Conservation (phyloP, 2,888 invertebrate genomes). For the Temnothorax unifasciatus region DNA sequence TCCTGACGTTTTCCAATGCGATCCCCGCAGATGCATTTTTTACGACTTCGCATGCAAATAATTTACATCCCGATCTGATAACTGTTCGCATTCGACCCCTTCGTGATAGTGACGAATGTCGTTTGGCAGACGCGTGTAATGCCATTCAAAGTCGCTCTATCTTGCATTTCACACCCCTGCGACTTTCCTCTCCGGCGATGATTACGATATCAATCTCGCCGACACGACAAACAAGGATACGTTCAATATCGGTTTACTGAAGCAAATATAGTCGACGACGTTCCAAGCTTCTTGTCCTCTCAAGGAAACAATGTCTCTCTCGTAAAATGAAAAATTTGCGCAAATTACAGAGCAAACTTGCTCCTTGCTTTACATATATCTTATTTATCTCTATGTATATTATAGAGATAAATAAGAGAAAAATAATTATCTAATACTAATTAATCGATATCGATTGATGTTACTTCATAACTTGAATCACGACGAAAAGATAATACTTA, state of each 20-base stretch:
- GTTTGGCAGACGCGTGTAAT: constrained; percentile 56
- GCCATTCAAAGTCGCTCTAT: constrained; percentile 64
- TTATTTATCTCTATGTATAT: neutral
- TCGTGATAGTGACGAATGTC: constrained; percentile 64
- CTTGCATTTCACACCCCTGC: constrained; percentile 42
- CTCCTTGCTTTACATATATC: neutral
- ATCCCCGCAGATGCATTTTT: constrained; percentile 61
- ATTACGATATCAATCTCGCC: constrained; percentile 58
- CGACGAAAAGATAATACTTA: neutral
- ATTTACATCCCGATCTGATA: constrained; percentile 70
- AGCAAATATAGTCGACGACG: constrained; percentile 17
- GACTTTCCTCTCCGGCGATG: constrained; percentile 55
- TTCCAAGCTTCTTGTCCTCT: neutral
- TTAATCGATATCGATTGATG: constrained; percentile 3
- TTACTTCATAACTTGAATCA: neutral
- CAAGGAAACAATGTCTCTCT: constrained; percentile 28
- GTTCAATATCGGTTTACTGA: constrained; percentile 38
- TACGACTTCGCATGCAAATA: constrained; percentile 75
- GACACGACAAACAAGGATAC: constrained; percentile 45
- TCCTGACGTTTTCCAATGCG: constrained; percentile 41
- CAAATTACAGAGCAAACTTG: neutral
- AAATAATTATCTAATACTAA: neutral
- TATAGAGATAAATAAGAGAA: neutral
- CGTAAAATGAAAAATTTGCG: neutral
- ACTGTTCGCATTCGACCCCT: constrained; percentile 58